Percentiles rank a stretch among this genome's conserved stretches.
Conservation (phyloP, 2,888 invertebrate species). For the Halocaridina rubra region DNA sequence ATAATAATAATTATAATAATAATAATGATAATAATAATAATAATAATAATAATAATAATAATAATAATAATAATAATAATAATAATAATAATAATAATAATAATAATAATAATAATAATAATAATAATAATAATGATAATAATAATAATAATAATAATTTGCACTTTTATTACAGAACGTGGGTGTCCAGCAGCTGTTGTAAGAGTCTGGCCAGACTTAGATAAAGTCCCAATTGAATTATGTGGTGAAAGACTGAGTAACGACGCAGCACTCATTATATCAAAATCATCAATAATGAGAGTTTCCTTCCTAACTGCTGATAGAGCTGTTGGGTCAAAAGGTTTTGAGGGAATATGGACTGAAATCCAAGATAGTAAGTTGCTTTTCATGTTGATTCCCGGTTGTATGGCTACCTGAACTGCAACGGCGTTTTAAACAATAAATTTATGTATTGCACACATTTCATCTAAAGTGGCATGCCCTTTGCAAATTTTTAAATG, state of each 20-base stretch:
- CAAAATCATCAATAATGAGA: constrained; percentile 86
- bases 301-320: constrained; percentile 85
- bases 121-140: not conserved
- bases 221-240: constrained; percentile 85
- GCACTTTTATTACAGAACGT: constrained; percentile 74
- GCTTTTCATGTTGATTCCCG: constrained; percentile 70
- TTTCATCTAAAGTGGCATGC: too few relatives aligned
- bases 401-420: too few relatives aligned
- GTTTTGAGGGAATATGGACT: constrained; percentile 95
- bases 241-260: constrained; percentile 85
- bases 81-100: not conserved
- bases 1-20: not conserved
- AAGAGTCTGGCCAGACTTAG: constrained; percentile 86
- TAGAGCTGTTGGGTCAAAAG: constrained; percentile 92
- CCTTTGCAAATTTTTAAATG: too few relatives aligned
- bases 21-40: not conserved
- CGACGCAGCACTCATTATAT: constrained; percentile 86
- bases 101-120: not conserved
- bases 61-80: not conserved
- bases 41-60: not conserved
- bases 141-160: not conserved
- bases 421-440: too few relatives aligned
- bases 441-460: too few relatives aligned
- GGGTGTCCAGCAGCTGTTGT: constrained; percentile 93
- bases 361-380: constrained; percentile 75